These are phyloP conservation scores for Pinna nobilis DNA, from an alignment of 1,140 invertebrate species.

Conservation along the genomic window DNA sequence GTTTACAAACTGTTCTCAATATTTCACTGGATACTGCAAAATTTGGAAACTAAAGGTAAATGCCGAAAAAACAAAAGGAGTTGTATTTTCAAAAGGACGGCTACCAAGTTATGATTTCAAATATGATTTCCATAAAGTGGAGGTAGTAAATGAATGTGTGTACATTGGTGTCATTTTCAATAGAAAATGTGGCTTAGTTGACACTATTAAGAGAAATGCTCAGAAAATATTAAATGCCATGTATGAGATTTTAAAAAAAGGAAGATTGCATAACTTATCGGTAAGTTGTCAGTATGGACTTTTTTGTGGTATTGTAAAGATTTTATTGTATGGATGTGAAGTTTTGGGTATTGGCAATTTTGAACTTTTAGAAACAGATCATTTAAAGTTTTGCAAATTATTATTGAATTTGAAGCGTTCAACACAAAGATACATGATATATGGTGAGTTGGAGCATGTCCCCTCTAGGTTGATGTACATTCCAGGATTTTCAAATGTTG, in stretches of 20 bases:
- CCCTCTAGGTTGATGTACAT: neutral
- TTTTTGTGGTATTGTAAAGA: neutral
- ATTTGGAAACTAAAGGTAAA: neutral
- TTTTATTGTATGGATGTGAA: neutral
- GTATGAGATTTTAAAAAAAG: neutral
- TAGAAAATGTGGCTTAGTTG: neutral
- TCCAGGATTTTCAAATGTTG: neutral
- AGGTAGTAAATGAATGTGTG: neutral
- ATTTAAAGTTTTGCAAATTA: conserved; percentile 8
- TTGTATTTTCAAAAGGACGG: neutral
- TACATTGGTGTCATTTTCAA: too few relatives aligned
- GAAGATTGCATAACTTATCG: neutral
- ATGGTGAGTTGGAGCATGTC: neutral
- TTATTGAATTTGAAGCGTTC: conserved; percentile 1
- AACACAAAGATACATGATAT: neutral
- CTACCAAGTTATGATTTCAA: neutral
- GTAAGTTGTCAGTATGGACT: neutral
- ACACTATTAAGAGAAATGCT: conserved; percentile 1
- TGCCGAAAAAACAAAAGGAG: neutral
- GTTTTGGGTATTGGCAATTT: neutral
- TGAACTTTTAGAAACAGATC: neutral
- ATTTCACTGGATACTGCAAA: neutral
- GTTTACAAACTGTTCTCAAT: neutral
- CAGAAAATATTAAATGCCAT: neutral
- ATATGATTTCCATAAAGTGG: neutral